Evolutionary conservation across 2,888 invertebrate species (phyloP).

Genomic region (Colostygia pectinataria): DNA sequence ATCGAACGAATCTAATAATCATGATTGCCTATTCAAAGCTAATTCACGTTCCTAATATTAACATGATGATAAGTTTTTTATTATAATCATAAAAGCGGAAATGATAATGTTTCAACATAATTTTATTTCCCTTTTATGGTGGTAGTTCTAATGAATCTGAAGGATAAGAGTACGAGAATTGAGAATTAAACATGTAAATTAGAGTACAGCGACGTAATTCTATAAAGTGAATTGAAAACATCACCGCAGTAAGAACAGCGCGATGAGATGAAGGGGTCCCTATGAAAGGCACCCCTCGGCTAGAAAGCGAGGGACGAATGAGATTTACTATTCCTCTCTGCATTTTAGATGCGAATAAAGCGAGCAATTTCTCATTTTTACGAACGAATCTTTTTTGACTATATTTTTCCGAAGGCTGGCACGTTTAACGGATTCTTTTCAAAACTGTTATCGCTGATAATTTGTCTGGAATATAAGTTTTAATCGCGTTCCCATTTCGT

Average conservation of each 20-base stretch:
- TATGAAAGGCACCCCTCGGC: constrained; percentile 57
- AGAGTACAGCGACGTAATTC: constrained; percentile 36
- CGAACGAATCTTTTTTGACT: constrained; percentile 27
- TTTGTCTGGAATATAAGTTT: constrained; percentile 43
- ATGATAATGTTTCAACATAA: constrained; percentile 17
- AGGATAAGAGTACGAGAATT: constrained; percentile 16
- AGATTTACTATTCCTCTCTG: constrained; percentile 61
- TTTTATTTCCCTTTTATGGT: constrained; percentile 27
- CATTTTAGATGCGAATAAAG: constrained; percentile 54
- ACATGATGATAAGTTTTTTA: constrained; percentile 43
- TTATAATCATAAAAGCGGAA: constrained; percentile 29
- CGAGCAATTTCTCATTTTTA: constrained; percentile 43
- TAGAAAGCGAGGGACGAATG: constrained; percentile 48
- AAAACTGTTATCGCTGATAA: constrained; percentile 30
- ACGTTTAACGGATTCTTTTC: constrained; percentile 27
- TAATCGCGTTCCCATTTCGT: constrained; percentile 55
- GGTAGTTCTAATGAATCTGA: constrained; percentile 21
- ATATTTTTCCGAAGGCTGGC: constrained; percentile 15
- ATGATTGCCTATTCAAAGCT: constrained; percentile 42
- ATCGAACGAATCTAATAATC: constrained; percentile 29
- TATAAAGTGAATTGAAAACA: constrained; percentile 58
- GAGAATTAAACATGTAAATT: constrained; percentile 46
- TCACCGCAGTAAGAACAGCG: constrained; percentile 48
- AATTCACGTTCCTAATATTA: constrained; percentile 40
- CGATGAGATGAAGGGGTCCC: constrained; percentile 50